phyloP scores from a whole-genome alignment of 2,888 invertebrate genomes.

The Synergus itoensis region DNA sequence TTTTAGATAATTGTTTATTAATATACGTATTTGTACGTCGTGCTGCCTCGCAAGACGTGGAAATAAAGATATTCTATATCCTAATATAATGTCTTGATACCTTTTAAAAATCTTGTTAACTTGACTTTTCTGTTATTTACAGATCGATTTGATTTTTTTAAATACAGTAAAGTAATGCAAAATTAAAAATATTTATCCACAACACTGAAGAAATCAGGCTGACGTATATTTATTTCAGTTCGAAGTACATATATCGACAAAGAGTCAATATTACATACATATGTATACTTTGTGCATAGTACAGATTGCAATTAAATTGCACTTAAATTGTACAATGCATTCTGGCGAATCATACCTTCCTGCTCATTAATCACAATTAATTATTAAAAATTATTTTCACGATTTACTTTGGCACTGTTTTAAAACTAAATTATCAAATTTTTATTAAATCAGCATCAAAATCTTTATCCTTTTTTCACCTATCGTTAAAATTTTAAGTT shows the following conservation, averaged over 20 bases:
- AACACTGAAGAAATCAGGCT: background rate
- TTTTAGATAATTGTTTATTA: constrained; percentile 70
- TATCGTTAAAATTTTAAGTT: background rate
- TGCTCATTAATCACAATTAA: background rate
- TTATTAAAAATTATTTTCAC: background rate
- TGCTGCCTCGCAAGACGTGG: constrained; percentile 66
- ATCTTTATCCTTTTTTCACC: background rate
- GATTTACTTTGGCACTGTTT: constrained; percentile 25
- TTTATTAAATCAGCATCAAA: background rate
- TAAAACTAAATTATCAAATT: constrained; percentile 5
- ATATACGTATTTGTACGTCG: constrained; percentile 64
- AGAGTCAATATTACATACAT: constrained; percentile 9
- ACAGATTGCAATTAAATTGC: constrained; percentile 28
- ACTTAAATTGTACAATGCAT: constrained; percentile 16
- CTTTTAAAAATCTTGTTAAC: background rate
- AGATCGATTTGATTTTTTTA: background rate
- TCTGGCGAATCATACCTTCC: constrained; percentile 29
- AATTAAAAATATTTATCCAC: background rate
- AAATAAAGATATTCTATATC: constrained; percentile 62
- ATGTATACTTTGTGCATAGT: constrained; percentile 29
- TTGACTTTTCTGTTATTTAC: background rate
- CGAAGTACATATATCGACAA: constrained; percentile 34
- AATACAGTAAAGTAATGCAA: background rate
- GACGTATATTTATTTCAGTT: constrained; percentile 41
- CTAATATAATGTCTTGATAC: background rate